Evolutionary conservation across 2,113 vertebrate species (phyloP).

Genomic region (Dipodomys stephensi): DNA sequence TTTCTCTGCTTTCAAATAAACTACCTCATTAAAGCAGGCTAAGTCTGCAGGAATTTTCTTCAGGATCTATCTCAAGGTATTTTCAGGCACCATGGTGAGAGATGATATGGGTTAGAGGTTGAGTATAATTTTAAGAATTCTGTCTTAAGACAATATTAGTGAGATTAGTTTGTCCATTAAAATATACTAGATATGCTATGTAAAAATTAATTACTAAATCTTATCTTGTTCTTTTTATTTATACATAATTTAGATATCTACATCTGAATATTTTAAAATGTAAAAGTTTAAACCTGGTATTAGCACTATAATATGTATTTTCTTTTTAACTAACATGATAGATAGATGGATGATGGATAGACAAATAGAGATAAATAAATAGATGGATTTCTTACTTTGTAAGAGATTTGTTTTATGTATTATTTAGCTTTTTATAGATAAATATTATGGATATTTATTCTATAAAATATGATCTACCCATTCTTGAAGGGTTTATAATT

Average conservation of each 20-base stretch:
- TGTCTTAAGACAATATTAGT: not conserved
- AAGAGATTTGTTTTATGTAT: not conserved
- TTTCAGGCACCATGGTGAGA: not conserved
- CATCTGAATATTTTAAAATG: not conserved
- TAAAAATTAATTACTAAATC: slow-evolving; percentile 2
- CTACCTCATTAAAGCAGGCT: not conserved
- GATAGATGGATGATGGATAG: too few species aligned
- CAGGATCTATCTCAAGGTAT: not conserved
- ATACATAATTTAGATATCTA: not conserved
- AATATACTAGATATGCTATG: not conserved
- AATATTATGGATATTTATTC: not conserved
- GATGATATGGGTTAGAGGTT: not conserved
- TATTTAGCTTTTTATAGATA: slow-evolving; percentile 8
- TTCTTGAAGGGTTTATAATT: slow-evolving; percentile 8
- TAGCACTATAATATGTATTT: slow-evolving; percentile 23
- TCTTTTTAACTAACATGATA: not conserved
- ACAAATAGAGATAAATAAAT: too few species aligned
- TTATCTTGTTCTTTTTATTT: slow-evolving; percentile 9
- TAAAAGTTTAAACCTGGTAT: not conserved
- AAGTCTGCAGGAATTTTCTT: not conserved
- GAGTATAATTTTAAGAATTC: not conserved
- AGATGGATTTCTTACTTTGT: not conserved
- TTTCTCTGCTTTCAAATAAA: not conserved
- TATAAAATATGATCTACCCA: not conserved
- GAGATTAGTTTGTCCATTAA: not conserved